Evolutionary conservation across 2,113 vertebrate species (phyloP).

Genomic region (Clarias macrocephalus): DNA sequence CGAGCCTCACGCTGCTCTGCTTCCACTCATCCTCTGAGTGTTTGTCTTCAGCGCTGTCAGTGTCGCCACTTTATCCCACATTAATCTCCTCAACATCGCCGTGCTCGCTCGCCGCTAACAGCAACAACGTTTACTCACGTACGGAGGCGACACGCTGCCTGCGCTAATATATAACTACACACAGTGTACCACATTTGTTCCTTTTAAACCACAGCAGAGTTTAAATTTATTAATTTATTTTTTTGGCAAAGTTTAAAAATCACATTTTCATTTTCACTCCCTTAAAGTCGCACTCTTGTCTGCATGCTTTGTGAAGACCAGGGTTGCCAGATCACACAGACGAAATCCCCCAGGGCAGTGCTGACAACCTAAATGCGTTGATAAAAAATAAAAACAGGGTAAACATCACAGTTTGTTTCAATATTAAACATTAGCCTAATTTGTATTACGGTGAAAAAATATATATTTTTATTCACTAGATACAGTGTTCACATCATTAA

Average conservation of each 20-base stretch:
- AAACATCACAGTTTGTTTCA: too few relatives aligned
- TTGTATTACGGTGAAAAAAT: too few relatives aligned
- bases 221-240: not conserved
- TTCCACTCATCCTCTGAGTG: conserved; percentile 20
- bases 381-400: too few relatives aligned
- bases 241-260: not conserved
- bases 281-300: too few relatives aligned
- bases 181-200: not conserved
- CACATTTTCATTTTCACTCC: too few relatives aligned
- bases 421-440: too few relatives aligned
- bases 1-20: conserved; percentile 16
- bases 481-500: too few relatives aligned
- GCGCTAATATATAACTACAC: not conserved
- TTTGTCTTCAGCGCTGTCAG: conserved; percentile 18
- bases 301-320: too few relatives aligned
- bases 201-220: not conserved
- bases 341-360: too few relatives aligned
- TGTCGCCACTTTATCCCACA: not conserved
- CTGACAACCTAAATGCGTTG: too few relatives aligned
- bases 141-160: not conserved
- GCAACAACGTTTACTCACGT: not conserved
- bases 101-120: not conserved
- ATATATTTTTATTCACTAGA: too few relatives aligned
- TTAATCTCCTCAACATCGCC: not conserved
- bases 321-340: too few relatives aligned